Base-by-base conservation (phyloP, 2,113 vertebrate genomes). In the Ariopsis seemanni region DNA sequence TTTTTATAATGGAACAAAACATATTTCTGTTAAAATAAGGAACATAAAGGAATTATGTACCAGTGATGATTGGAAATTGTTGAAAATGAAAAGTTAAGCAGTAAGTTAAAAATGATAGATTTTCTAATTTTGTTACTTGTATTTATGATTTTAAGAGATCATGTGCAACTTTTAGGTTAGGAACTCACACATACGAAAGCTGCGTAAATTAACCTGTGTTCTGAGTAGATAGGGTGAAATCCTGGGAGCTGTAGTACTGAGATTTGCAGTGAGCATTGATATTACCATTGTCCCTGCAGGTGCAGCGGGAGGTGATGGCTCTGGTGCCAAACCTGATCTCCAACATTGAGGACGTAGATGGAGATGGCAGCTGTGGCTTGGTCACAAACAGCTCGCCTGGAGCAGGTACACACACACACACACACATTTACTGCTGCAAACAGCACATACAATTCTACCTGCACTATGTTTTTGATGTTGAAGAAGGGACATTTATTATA, bases 271-370 rank as follows among this genome's bases (percentile, higher is more conserved):
- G 7, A 57, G 50, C 48, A 57, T 79, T 57, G 10, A 18, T 50
- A 12, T 78, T 85, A 0, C 10, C 12, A 57, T 79, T 74, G 1
- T 55, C 52, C 27, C 67, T 63, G n/a, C 85, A 92, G 90, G 89
- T 92, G 72, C 91, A 92, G 88, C 83, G 88, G 20, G 90, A 91
- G 52, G 91, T 92, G 15, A 90, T 90, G 58, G 74, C 74, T 42
- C 69, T 92, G 74, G 90, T 91, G 9, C 91, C 91, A 42, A 92
- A 90, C 85, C 87, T 92, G 27, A 91, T 91, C 27, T 86, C 89
- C 71, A 90, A 91, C 71, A 60, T 91, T 81, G 91, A 92, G 83
- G 90, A 91, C 52, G 57, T 90, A 17, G 90, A 91, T 82, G 91
- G 88, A 78, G 90, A 92, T 79, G 63, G 65, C 50, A 89, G 88